Base-by-base conservation (phyloP, 2,113 vertebrate genomes). In the Salvelinus namaycush region DNA sequence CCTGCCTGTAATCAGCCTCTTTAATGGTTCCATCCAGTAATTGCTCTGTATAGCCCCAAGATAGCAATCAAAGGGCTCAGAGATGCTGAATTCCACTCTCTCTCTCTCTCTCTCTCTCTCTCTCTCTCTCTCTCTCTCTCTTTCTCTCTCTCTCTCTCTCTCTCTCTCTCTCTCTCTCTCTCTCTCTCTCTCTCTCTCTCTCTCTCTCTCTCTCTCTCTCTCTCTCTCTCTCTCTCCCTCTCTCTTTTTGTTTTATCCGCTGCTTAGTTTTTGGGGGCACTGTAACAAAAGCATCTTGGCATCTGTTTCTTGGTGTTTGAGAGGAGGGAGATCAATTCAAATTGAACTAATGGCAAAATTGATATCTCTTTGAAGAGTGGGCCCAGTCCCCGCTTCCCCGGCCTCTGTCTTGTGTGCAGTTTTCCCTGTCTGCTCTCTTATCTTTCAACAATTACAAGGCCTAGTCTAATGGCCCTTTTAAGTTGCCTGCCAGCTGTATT, bases 1-100 rank as follows among this genome's bases (percentile, higher is more conserved):
- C 82, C 86, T 87, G 92, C 83, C 91, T 92, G 89, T 92, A 93
- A 93, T 94, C 92, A 92, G 91, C 90, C 92, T 82, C 92, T 93
- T 94, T 94, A 91, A 93, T 94, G 87, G 92, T 93, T 89, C 90
- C 92, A 94, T 91, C 92, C 93, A 93, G 93, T 95, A 95, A 96
- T 96, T 96, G 94, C 89, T 93, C 91, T 88, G 87, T 77, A 83
- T 89, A 92, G 93, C 93, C 93, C 90, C 89, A 86, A 96, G 94
- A 94, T 94, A 95, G 91, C 93, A 96, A 96, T 96, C 95, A 96
- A 93, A 95, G 88, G 88, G 90, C 91, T 89, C 90, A 91, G 91
- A 89, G 91, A 93, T 89, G 87, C 82, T 86, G 89, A 87, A 90
- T 91, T 88, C 84, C 77, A 80, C 77, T 64, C 81, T 83, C 81